Evolutionary conservation across 2,113 vertebrate genomes (phyloP).

Genomic region (Pteruthius melanotis): DNA sequence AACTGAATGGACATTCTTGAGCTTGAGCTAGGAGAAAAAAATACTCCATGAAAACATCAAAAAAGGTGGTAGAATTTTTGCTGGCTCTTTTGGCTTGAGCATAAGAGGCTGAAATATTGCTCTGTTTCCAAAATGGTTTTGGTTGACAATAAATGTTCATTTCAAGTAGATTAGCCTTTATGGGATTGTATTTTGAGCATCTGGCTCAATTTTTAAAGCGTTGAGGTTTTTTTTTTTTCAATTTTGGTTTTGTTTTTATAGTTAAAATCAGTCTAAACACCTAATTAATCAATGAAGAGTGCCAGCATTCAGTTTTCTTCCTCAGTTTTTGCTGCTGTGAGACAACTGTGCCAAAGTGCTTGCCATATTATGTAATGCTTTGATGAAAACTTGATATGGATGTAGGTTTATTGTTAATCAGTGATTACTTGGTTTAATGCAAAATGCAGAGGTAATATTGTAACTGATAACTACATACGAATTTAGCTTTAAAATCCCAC

Average conservation of each 20-base stretch:
- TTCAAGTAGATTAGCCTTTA: neutral
- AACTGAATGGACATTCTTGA: neutral
- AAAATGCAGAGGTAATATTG: neutral
- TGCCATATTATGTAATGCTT: neutral
- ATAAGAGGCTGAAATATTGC: neutral
- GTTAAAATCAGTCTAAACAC: neutral
- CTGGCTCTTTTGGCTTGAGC: neutral
- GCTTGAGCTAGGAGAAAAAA: neutral
- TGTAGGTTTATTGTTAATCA: neutral
- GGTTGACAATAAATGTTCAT: neutral
- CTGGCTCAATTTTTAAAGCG: neutral
- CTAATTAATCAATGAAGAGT: neutral
- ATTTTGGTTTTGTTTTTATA: neutral
- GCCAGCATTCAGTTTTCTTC: neutral
- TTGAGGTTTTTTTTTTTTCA: accelerated
- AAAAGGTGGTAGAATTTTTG: neutral
- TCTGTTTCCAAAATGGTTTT: neutral
- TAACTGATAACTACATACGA: neutral
- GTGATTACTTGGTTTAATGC: neutral
- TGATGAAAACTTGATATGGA: neutral
- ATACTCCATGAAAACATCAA: neutral
- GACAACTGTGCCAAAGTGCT: neutral
- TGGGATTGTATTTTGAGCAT: neutral
- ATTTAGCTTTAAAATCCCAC: neutral
- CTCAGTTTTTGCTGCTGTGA: neutral